Evolutionary conservation across 1,140 invertebrate genomes (phyloP).

Genomic region (Philotrypesis tridentata): DNA sequence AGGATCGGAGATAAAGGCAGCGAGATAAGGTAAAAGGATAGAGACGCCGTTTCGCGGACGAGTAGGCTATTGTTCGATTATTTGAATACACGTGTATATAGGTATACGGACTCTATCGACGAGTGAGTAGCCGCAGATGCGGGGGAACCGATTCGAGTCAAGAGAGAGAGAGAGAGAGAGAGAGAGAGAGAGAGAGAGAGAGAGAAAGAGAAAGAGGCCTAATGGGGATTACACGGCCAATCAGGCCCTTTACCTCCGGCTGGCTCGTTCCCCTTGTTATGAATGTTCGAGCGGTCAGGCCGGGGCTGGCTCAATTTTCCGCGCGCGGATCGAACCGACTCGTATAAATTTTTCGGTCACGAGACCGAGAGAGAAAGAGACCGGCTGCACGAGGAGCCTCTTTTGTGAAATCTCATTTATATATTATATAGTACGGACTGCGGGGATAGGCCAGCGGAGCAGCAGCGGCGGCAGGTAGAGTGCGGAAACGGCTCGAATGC

Average conservation of each 20-base stretch:
- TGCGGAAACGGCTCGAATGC: too few species aligned
- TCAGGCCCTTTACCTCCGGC: conserved; percentile 56
- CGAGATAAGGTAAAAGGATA: conserved; percentile 51
- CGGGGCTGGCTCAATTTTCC: conserved; percentile 12
- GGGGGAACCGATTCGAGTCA: conserved; percentile 70
- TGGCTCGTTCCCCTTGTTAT: conserved; percentile 28
- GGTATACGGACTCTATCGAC: conserved; percentile 15
- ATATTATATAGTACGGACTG: too few species aligned
- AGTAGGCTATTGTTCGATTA: conserved; percentile 72
- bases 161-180: conserved; percentile 17
- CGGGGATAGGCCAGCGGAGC: too few species aligned
- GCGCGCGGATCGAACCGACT: background rate
- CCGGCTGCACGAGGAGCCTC: too few species aligned
- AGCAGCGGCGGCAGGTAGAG: too few species aligned
- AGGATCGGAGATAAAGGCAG: conserved; percentile 50
- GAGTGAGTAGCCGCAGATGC: conserved; percentile 59
- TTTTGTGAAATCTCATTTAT: too few species aligned
- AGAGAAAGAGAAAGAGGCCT: conserved; percentile 50
- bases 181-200: background rate
- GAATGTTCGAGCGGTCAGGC: conserved; percentile 1
- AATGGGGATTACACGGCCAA: conserved; percentile 73
- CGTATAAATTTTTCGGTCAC: conserved; percentile 24
- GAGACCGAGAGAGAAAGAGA: too few species aligned
- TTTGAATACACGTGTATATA: conserved; percentile 64
- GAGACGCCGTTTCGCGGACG: conserved; percentile 56